These are phyloP conservation scores for Euphydryas editha DNA, from an alignment of 2,888 invertebrate genomes.

Conservation along the genomic window DNA sequence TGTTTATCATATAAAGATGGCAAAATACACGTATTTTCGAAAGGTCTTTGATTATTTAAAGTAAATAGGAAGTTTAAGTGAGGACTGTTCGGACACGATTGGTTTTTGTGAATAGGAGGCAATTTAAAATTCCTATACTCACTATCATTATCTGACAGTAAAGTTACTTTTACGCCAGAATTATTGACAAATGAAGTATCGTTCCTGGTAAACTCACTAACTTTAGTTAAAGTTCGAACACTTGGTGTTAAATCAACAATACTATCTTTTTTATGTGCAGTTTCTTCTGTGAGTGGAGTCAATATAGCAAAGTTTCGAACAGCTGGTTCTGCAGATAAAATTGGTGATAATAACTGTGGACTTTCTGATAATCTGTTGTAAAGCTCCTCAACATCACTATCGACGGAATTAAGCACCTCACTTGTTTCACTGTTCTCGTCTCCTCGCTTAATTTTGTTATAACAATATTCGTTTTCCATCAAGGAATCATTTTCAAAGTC, in stretches of 20 bases:
- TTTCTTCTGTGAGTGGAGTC: slow-evolving; percentile 74
- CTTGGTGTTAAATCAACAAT: slow-evolving; percentile 55
- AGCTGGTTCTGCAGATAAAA: slow-evolving; percentile 43
- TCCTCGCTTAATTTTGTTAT: slow-evolving; percentile 31
- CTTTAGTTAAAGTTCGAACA: slow-evolving; percentile 38
- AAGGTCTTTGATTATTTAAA: slow-evolving; percentile 44
- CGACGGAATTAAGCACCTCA: slow-evolving; percentile 58
- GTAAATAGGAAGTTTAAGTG: slow-evolving; percentile 62
- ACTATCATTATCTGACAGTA: slow-evolving; percentile 48
- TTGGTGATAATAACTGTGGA: slow-evolving; percentile 17
- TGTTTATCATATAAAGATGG: slow-evolving; percentile 50
- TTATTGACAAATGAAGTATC: slow-evolving; percentile 57
- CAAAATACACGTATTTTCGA: slow-evolving; percentile 45
- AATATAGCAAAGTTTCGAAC: slow-evolving; percentile 53
- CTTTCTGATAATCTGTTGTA: slow-evolving; percentile 57
- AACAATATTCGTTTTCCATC: slow-evolving; percentile 48
- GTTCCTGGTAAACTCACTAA: slow-evolving; percentile 36
- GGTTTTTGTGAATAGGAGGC: slow-evolving; percentile 63
- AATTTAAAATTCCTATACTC: slow-evolving; percentile 56
- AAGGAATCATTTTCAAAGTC: slow-evolving; percentile 73
- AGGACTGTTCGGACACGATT: slow-evolving; percentile 55
- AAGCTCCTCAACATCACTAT: slow-evolving; percentile 65
- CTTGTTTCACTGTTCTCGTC: slow-evolving; percentile 52
- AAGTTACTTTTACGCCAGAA: slow-evolving; percentile 56
- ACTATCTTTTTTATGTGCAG: slow-evolving; percentile 58